These are phyloP conservation scores for Adelosebastes latens DNA, from an alignment of 2,797 vertebrate genomes.

Conservation along the genomic window DNA sequence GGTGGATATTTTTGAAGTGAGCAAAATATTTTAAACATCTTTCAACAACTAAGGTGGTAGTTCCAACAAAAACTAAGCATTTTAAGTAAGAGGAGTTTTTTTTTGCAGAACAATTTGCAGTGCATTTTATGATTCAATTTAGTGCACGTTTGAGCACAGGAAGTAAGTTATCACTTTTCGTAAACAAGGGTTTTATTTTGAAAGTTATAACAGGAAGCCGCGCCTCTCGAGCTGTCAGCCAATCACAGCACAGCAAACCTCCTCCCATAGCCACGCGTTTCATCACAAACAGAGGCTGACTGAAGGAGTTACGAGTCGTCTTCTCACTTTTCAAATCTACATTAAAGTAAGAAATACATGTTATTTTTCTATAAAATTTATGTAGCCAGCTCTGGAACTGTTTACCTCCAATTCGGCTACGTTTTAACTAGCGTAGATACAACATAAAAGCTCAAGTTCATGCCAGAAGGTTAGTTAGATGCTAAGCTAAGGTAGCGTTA, in stretches of 20 bases:
- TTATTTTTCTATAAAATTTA: accelerated
- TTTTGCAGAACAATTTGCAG: not conserved
- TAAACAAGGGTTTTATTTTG: slow-evolving; percentile 3
- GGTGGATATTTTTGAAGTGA: too few species aligned
- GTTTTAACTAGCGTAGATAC: not conserved
- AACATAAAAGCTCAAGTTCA: not conserved
- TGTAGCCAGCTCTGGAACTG: accelerated
- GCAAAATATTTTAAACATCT: too few species aligned
- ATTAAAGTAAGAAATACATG: slow-evolving; percentile 10
- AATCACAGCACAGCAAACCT: slow-evolving; percentile 13
- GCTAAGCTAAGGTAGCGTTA: not conserved
- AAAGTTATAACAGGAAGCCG: not conserved
- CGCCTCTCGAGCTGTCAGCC: slow-evolving; percentile 10
- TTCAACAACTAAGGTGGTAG: too few species aligned
- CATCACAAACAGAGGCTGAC: not conserved
- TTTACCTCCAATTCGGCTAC: not conserved
- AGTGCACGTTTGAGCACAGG: not conserved
- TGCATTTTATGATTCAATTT: not conserved
- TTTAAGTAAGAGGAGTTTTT: too few species aligned
- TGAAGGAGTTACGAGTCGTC: not conserved
- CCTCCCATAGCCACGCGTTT: not conserved
- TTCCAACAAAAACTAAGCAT: too few species aligned
- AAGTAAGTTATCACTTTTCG: not conserved
- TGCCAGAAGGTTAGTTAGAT: not conserved
- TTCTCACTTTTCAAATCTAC: too few species aligned